A percentile compares a stretch with the other conserved stretches of the same genome.
Evolutionary conservation across 37 sponge, comb jelly and placozoan genomes (phyloP).

Genomic region (Crambe crambe): DNA sequence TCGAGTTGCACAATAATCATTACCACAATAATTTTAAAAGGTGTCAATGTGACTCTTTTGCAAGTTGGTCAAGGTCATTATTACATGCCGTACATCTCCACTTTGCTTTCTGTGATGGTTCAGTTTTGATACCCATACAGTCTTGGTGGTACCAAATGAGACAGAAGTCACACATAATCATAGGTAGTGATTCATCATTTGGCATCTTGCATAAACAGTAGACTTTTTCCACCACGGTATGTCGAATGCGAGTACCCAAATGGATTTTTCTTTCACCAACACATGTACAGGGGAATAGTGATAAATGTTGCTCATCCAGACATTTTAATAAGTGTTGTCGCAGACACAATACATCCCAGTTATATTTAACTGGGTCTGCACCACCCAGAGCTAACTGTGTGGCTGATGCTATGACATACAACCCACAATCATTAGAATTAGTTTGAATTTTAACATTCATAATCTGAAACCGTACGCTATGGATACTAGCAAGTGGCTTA

Average conservation of each 20-base stretch:
- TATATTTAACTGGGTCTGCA: neutral
- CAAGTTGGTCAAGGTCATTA: too few relatives aligned
- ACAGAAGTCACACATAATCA: neutral
- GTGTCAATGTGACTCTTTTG: too few relatives aligned
- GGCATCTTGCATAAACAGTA: neutral
- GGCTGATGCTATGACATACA: neutral
- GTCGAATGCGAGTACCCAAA: neutral
- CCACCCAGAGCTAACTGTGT: too few relatives aligned
- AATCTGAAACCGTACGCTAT: neutral
- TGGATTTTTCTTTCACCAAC: neutral
- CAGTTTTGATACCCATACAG: neutral
- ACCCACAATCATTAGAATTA: neutral
- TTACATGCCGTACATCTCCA: too few relatives aligned
- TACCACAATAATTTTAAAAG: too few relatives aligned
- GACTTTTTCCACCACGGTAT: neutral
- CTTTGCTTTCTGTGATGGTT: too few relatives aligned
- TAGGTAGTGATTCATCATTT: neutral
- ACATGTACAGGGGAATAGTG: neutral
- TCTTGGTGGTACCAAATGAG: neutral
- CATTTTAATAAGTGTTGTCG: neutral
- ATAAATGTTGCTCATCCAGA: neutral
- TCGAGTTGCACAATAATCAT: too few relatives aligned
- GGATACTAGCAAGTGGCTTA: too few relatives aligned
- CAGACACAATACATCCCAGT: neutral
- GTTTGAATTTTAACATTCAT: neutral